phyloP scores from a whole-genome alignment of 2,113 vertebrate species.

The Megalops atlanticus region DNA sequence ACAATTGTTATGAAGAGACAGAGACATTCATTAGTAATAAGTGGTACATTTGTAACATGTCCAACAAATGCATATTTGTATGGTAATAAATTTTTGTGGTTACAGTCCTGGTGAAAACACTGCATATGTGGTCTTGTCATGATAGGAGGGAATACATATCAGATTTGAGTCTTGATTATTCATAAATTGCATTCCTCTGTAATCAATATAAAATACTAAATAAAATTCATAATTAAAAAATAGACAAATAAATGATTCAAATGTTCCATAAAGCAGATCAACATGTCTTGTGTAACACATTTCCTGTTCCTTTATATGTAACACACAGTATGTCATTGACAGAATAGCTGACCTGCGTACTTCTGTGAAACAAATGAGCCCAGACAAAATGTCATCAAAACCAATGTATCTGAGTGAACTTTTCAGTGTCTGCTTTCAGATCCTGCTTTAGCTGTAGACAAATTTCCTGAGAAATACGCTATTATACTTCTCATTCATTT shows the following conservation, averaged over 20 bases:
- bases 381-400: not conserved
- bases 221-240: too few relatives aligned
- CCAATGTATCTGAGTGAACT: not conserved
- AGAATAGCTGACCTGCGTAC: not conserved
- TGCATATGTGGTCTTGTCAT: not conserved
- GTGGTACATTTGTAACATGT: too few relatives aligned
- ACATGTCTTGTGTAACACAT: not conserved
- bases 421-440: not conserved
- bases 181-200: not conserved
- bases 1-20: too few relatives aligned
- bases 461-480: too few relatives aligned
- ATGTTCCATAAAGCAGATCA: not conserved
- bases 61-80: too few relatives aligned
- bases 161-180: not conserved
- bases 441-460: not conserved
- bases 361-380: not conserved
- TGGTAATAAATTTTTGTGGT: too few relatives aligned
- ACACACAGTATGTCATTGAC: not conserved
- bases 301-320: not conserved
- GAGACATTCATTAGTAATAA: too few relatives aligned
- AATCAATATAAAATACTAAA: not conserved
- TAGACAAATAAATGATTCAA: too few relatives aligned
- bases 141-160: not conserved
- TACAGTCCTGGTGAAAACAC: too few relatives aligned
- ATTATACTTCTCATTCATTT: too few relatives aligned